Percentiles rank a stretch among this genome's conserved stretches.
These are phyloP conservation scores for Vulpes vulpes DNA, from an alignment of 2,113 vertebrate species.

Conservation along the genomic window DNA sequence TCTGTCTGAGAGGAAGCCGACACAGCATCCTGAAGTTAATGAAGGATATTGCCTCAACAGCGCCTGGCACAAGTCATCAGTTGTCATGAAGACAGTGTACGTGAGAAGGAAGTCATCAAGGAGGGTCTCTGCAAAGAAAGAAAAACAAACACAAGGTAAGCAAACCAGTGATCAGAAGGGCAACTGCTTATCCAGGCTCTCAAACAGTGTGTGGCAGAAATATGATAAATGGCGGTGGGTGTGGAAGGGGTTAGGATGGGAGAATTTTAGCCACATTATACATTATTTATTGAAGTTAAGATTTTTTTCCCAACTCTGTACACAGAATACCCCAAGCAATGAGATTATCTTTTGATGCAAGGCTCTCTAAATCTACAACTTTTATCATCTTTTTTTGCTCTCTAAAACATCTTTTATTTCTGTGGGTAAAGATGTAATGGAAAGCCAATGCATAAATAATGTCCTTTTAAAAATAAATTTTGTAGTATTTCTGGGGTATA, in stretches of 20 bases:
- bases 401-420: constrained; percentile 21
- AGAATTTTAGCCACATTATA: constrained; percentile 17
- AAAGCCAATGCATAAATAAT: constrained; percentile 50
- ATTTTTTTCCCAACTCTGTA: constrained; percentile 10
- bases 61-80: constrained; percentile 96
- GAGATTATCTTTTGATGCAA: background rate
- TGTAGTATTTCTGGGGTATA: background rate
- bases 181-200: background rate
- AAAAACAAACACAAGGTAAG: constrained; percentile 72
- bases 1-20: constrained; percentile 42
- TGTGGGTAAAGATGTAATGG: background rate
- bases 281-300: background rate
- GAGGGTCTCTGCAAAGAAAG: constrained; percentile 92
- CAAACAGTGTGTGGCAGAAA: background rate
- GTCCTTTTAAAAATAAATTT: constrained; percentile 39
- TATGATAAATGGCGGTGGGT: background rate
- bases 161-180: background rate
- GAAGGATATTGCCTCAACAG: constrained; percentile 99
- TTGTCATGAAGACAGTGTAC: constrained; percentile 98
- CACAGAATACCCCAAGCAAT: background rate
- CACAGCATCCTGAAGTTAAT: constrained; percentile 35
- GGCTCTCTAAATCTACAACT: constrained; percentile 32
- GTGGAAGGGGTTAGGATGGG: background rate
- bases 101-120: constrained; percentile 98
- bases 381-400: background rate